These are phyloP conservation scores for Himalopsyche anomala DNA, from an alignment of 2,888 invertebrate genomes.

Conservation along the genomic window DNA sequence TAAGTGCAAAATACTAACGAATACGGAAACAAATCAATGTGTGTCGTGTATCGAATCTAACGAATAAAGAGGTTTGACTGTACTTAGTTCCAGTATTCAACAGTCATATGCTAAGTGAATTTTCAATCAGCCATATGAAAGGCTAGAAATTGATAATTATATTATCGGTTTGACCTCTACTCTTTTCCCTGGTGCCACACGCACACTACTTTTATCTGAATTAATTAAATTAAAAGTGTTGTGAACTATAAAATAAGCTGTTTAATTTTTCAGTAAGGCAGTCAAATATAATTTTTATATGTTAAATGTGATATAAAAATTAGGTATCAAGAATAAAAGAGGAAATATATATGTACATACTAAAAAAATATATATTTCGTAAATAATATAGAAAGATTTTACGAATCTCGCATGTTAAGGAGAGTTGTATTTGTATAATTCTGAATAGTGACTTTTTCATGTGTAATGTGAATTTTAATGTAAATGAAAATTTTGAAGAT, in stretches of 20 bases:
- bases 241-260: not conserved
- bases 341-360: not conserved
- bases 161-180: too few relatives aligned
- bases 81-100: too few relatives aligned
- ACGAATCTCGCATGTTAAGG: not conserved
- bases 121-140: too few relatives aligned
- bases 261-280: conserved; percentile 17
- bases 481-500: not conserved
- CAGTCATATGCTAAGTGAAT: too few relatives aligned
- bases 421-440: conserved; percentile 2
- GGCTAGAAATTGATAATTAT: too few relatives aligned
- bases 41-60: too few relatives aligned
- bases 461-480: not conserved
- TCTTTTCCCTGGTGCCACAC: too few relatives aligned
- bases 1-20: too few relatives aligned
- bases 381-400: not conserved
- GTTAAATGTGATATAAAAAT: conserved; percentile 28
- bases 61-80: too few relatives aligned
- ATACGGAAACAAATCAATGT: too few relatives aligned
- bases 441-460: not conserved
- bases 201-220: not conserved
- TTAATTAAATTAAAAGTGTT: not conserved
- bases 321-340: conserved; percentile 3
- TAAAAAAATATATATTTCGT: conserved; percentile 15
- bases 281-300: conserved; percentile 16